Evolutionary conservation across 1,140 invertebrate species (phyloP).

Genomic region (Bradysia coprophila): DNA sequence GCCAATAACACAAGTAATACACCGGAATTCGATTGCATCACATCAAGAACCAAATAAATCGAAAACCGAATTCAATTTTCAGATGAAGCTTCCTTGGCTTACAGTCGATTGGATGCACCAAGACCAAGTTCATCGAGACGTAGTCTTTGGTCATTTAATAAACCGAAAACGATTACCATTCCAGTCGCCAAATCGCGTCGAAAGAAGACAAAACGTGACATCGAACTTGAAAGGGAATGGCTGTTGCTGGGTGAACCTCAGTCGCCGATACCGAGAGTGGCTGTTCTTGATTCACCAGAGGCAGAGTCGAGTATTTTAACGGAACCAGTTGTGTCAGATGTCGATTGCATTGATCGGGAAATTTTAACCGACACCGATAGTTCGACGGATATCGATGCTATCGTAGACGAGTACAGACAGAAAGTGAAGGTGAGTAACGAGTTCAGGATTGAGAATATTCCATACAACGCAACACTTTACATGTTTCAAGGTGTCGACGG

Average conservation of each 20-base stretch:
- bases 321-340: constrained; percentile 9
- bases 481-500: constrained; percentile 15
- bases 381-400: constrained; percentile 23
- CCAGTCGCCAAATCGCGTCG: constrained; percentile 14
- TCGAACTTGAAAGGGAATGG: constrained; percentile 23
- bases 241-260: constrained; percentile 20
- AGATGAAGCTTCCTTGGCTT: constrained; percentile 15
- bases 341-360: not conserved
- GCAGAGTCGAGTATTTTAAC: constrained; percentile 19
- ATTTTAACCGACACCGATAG: constrained; percentile 16
- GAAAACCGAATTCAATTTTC: no score
- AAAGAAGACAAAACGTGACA: constrained; percentile 13
- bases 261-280: constrained; percentile 12
- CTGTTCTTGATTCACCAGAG: constrained; percentile 12
- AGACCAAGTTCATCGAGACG: constrained; percentile 10
- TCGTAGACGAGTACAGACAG: constrained; percentile 22
- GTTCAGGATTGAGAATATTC: not conserved
- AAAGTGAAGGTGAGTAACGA: constrained; percentile 15
- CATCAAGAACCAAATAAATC: no score
- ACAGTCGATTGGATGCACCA: constrained; percentile 17
- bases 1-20: not conserved
- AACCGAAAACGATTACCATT: constrained; percentile 10
- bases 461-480: not conserved
- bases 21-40: no score
- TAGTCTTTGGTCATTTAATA: constrained; percentile 19